phyloP scores from a whole-genome alignment of 2,888 invertebrate species.

The Ephialtes manifestator region DNA sequence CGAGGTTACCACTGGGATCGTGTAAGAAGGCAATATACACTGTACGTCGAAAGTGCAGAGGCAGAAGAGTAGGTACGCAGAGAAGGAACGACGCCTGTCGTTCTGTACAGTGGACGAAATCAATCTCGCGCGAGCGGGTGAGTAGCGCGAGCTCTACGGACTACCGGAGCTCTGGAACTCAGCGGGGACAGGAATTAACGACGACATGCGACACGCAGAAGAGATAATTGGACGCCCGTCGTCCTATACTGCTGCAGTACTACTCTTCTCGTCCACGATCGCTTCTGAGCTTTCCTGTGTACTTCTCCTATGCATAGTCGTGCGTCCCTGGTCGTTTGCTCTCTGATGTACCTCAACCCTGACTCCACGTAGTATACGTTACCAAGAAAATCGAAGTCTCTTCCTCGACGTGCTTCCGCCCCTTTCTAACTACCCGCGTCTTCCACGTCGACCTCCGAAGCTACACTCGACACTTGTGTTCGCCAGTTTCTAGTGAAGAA shows the following conservation, averaged over 20 bases:
- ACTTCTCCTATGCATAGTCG: constrained; percentile 3
- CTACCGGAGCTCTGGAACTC: constrained; percentile 59
- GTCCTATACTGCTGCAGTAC: constrained; percentile 33
- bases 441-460: constrained; percentile 2
- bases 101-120: constrained; percentile 67
- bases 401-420: constrained; percentile 31
- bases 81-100: constrained; percentile 73
- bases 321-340: constrained; percentile 15
- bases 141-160: constrained; percentile 18
- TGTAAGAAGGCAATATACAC: constrained; percentile 34
- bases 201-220: constrained; percentile 78
- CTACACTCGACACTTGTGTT: constrained; percentile 24
- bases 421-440: constrained; percentile 29
- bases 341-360: constrained; percentile 29
- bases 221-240: constrained; percentile 78
- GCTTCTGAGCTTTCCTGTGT: constrained; percentile 10
- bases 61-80: constrained; percentile 12
- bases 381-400: constrained; percentile 41
- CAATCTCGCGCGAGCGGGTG: constrained; percentile 68
- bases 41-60: background rate
- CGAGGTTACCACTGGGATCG: constrained; percentile 44
- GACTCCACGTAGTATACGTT: constrained; percentile 24
- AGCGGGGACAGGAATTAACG: constrained; percentile 76
- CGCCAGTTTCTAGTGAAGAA: background rate
- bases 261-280: constrained; percentile 28